Conservation (phyloP, 92 coral and sea anemone species). For the Porites lobata region DNA sequence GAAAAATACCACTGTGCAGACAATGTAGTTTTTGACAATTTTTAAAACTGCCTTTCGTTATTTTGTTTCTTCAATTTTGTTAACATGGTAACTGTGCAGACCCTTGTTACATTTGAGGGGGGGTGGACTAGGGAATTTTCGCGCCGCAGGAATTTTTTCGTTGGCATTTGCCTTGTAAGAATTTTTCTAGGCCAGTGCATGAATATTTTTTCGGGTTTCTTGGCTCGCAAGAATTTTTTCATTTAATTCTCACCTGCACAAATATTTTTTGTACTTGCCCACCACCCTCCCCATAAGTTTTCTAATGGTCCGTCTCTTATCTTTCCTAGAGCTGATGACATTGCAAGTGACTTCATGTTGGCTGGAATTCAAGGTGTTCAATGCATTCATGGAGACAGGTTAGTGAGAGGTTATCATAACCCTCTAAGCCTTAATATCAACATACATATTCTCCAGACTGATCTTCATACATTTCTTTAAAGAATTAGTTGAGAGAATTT, state of each 20-base stretch:
- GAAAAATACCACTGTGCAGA: conserved; percentile 4
- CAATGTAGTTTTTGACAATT: neutral
- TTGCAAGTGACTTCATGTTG: conserved; percentile 97
- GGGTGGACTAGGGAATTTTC: too few species aligned
- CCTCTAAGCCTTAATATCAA: neutral
- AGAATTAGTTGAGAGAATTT: too few species aligned
- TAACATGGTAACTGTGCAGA: neutral
- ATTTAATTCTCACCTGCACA: too few species aligned
- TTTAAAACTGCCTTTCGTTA: too few species aligned
- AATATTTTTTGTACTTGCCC: too few species aligned
- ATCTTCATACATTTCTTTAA: too few species aligned
- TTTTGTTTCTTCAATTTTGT: neutral
- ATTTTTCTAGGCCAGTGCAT: too few species aligned
- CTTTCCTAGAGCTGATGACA: conserved; percentile 89
- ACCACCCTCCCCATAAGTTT: too few species aligned
- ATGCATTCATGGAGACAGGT: conserved; percentile 99
- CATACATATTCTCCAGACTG: neutral
- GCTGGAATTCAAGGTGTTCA: conserved; percentile 83
- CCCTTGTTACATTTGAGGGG: neutral
- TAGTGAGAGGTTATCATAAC: neutral
- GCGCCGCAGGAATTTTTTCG: too few species aligned
- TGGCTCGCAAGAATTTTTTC: too few species aligned
- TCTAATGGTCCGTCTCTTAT: neutral
- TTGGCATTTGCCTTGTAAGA: too few species aligned
- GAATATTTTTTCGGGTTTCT: too few species aligned